Evolutionary conservation across 2,888 invertebrate species (phyloP).

Genomic region (Xestia sexstrigata): DNA sequence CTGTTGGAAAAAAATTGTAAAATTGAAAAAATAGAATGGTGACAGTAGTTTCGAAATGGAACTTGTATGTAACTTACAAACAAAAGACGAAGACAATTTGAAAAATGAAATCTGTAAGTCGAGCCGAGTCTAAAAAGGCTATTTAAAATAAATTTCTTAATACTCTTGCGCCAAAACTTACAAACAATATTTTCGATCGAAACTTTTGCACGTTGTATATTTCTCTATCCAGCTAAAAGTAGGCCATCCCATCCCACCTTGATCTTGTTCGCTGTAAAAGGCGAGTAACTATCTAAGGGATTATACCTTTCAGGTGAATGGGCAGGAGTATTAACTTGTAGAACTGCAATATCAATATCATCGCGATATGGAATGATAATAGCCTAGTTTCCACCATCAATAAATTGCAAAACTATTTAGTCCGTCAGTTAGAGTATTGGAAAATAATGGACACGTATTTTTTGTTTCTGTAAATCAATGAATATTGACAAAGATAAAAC

Average conservation of each 20-base stretch:
- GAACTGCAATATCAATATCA: conserved; percentile 30
- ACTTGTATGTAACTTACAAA: neutral
- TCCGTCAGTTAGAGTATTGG: too few species aligned
- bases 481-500: too few species aligned
- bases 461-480: too few species aligned
- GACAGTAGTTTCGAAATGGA: neutral
- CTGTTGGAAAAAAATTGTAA: neutral
- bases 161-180: neutral
- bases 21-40: neutral
- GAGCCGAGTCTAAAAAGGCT: too few species aligned
- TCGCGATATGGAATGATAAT: conserved; percentile 33
- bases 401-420: too few species aligned
- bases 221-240: conserved; percentile 16
- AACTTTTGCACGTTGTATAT: neutral
- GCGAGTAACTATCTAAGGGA: conserved; percentile 39
- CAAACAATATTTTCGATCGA: conserved; percentile 10
- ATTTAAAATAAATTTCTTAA: neutral
- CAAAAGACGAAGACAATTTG: neutral
- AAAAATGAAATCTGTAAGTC: neutral
- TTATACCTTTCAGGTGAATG: conserved; percentile 37
- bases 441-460: too few species aligned
- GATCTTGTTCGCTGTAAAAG: conserved; percentile 36
- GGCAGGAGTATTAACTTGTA: conserved; percentile 24
- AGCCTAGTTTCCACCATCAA: too few species aligned
- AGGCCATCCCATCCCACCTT: conserved; percentile 16